These are phyloP conservation scores for Odontothrips loti DNA, from an alignment of 2,888 invertebrate genomes.

Conservation along the genomic window DNA sequence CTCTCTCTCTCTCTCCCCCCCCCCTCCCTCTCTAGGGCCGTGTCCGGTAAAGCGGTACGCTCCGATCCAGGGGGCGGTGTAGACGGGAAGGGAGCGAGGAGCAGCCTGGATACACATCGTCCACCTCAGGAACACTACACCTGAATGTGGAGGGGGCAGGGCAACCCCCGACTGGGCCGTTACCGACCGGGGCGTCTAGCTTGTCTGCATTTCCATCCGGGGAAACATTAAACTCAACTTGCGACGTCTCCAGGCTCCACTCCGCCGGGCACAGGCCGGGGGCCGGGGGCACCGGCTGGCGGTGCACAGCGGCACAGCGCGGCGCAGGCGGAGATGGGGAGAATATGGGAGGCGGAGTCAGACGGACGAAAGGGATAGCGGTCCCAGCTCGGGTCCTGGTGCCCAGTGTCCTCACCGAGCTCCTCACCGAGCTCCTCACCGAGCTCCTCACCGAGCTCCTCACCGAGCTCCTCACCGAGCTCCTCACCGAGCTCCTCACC, in stretches of 20 bases:
- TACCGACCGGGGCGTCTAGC: background rate
- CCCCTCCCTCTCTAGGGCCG: background rate
- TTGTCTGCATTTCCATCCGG: constrained; percentile 19
- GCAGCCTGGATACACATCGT: background rate
- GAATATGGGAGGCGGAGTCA: background rate
- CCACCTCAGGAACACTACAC: background rate
- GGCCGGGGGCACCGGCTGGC: too few species aligned
- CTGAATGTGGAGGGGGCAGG: background rate
- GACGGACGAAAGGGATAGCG: background rate
- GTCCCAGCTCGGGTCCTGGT: background rate
- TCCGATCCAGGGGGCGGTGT: background rate
- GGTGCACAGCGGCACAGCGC: background rate
- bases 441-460: too few species aligned
- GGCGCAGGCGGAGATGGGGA: background rate
- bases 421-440: too few species aligned
- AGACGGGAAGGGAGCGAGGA: background rate
- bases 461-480: too few species aligned
- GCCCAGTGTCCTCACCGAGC: background rate
- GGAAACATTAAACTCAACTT: constrained; percentile 16
- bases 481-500: too few species aligned
- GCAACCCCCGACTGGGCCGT: background rate
- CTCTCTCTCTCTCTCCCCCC: background rate
- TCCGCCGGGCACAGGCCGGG: background rate
- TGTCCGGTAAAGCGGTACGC: background rate
- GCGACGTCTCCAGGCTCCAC: background rate